These are phyloP conservation scores for Microchrysa polita DNA, from an alignment of 2,888 invertebrate genomes.

Conservation along the genomic window DNA sequence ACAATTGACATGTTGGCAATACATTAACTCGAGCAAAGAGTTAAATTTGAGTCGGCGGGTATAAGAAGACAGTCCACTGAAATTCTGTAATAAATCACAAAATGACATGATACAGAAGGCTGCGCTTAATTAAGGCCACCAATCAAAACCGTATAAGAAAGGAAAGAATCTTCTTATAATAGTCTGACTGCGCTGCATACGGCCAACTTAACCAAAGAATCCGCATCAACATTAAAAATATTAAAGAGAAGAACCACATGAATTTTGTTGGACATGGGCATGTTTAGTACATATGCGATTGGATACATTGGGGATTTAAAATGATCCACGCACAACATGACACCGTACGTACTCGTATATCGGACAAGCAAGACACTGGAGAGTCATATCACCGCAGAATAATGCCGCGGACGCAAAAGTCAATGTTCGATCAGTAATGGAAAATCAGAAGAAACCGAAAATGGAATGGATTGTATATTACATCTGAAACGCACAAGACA, in stretches of 20 bases:
- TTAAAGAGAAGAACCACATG: slow-evolving; percentile 31
- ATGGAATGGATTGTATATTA: neutral
- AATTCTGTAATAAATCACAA: slow-evolving; percentile 38
- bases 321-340: slow-evolving; percentile 33
- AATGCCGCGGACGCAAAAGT: neutral
- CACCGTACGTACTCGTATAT: slow-evolving; percentile 6
- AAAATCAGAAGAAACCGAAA: slow-evolving; percentile 8
- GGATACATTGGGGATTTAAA: slow-evolving; percentile 18
- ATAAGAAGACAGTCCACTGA: slow-evolving; percentile 26
- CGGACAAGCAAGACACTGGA: neutral
- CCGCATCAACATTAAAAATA: slow-evolving; percentile 15
- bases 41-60: slow-evolving; percentile 6
- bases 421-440: neutral
- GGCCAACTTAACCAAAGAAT: neutral
- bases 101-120: slow-evolving; percentile 40
- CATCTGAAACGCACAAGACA: neutral
- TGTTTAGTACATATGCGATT: too few relatives aligned
- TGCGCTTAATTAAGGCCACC: slow-evolving; percentile 42
- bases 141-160: slow-evolving; percentile 20
- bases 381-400: neutral
- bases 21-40: slow-evolving; percentile 18
- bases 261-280: slow-evolving; percentile 28
- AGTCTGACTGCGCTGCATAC: too few relatives aligned
- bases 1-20: slow-evolving; percentile 24
- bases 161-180: too few relatives aligned